Percentiles rank a stretch among this genome's conserved stretches.
Evolutionary conservation across 2,113 vertebrate genomes (phyloP).

Genomic region (Lophochroa leadbeateri): DNA sequence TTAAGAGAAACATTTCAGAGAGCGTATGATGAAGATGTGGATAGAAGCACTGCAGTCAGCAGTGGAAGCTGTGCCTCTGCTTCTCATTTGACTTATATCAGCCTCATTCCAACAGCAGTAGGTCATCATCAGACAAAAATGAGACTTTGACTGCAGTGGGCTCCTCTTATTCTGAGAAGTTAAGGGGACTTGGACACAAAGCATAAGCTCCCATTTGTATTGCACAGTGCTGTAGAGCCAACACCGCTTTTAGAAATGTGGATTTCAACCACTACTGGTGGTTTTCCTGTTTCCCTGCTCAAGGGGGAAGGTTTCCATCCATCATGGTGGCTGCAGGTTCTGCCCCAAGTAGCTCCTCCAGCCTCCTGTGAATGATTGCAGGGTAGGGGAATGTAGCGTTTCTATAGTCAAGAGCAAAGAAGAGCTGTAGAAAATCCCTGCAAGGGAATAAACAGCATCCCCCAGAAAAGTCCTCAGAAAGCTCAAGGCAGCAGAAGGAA

Average conservation of each 20-base stretch:
- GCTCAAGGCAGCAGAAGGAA: background rate
- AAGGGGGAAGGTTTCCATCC: background rate
- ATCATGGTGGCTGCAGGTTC: background rate
- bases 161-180: background rate
- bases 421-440: background rate
- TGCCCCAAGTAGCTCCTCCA: background rate
- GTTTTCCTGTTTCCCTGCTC: background rate
- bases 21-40: constrained; percentile 28
- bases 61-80: background rate
- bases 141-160: background rate
- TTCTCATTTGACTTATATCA: constrained; percentile 9
- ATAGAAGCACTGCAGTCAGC: constrained; percentile 16
- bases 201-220: background rate
- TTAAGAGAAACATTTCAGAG: constrained; percentile 19
- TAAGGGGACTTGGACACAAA: background rate
- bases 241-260: background rate
- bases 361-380: background rate
- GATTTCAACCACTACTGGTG: background rate
- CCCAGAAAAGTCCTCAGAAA: background rate
- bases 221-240: background rate
- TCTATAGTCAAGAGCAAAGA: background rate
- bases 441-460: background rate
- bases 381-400: background rate
- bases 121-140: background rate
- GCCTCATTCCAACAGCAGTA: background rate